Evolutionary conservation across 2,797 vertebrate species (phyloP), one percentile per base, ranked within the genome.

Genomic region (Poeciliopsis infans): DNA sequence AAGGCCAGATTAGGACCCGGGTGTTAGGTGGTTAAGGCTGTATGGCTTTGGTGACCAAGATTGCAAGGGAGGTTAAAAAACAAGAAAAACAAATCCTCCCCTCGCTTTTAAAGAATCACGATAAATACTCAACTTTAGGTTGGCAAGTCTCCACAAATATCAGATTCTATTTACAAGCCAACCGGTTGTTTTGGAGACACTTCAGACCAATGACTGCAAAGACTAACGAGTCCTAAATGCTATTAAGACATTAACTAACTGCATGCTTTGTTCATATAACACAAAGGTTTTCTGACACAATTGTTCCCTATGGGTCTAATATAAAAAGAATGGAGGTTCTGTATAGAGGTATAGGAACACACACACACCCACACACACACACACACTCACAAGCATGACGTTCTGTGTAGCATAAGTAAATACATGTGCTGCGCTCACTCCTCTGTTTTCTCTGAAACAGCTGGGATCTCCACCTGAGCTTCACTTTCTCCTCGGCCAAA

Each of bases 401-500:
- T 91, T 89, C 80, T 74, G 81, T 51, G 43, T 64, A 33, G 79
- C 72, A 69, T 47, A 49, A 13, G 6, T 23, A 81, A 53, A 64
- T n/a, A 23, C 91, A 93, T 91, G 91, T 94, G 92, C 76, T 59
- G 73, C 0, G 79, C 73, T 79, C 84, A 41, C 81, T 84, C 82
- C 85, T 83, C 86, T 84, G 79, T 84, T 90, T 89, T 88, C 80
- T 86, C 36, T 68, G 64, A 85, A 87, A 85, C 64, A 85, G 78
- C 83, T 31, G 10, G 39, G 82, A 73, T 77, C 84, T 87, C 77
- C 76, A 45, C 85, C 80, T 83, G 51, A 79, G 84, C 78, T 59
- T 91, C 87, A 93, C 92, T 93, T 95, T 94, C 91, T 91, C 91
- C 59, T 73, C n/a, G 75, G 87, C 85, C 87, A 82, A 79, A 77